A percentile compares a stretch with the other conserved stretches of the same genome.
Conservation (phyloP, 2,797 vertebrate species). For the Neomorphus geoffroyi region DNA sequence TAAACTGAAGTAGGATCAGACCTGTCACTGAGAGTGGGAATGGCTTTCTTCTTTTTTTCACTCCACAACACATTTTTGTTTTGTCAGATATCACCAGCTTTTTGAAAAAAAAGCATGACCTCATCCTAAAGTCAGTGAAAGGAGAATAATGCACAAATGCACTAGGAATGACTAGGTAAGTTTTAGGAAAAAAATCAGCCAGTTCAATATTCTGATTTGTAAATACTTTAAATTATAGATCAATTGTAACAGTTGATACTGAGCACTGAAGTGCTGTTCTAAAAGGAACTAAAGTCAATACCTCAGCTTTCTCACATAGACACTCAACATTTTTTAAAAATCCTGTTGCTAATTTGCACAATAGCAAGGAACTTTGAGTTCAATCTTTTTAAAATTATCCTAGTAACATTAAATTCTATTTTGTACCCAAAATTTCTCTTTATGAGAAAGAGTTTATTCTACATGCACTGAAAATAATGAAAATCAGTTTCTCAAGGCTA, state of each 20-base stretch:
- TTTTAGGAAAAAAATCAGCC: not conserved
- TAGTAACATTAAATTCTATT: not conserved
- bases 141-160: not conserved
- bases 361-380: not conserved
- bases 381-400: not conserved
- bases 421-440: not conserved
- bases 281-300: not conserved
- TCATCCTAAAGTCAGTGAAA: not conserved
- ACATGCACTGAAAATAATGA: not conserved
- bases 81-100: not conserved
- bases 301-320: not conserved
- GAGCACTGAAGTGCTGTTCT: not conserved
- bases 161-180: not conserved
- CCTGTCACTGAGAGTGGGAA: not conserved
- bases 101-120: not conserved
- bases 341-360: not conserved
- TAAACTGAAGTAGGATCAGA: not conserved
- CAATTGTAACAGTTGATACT: not conserved
- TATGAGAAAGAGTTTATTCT: not conserved
- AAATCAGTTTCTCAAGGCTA: not conserved
- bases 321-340: not conserved
- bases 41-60: not conserved
- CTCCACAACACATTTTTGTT: not conserved
- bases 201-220: not conserved
- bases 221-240: not conserved